These are phyloP conservation scores for Athetis lepigone DNA, from an alignment of 2,888 invertebrate species.

Conservation along the genomic window DNA sequence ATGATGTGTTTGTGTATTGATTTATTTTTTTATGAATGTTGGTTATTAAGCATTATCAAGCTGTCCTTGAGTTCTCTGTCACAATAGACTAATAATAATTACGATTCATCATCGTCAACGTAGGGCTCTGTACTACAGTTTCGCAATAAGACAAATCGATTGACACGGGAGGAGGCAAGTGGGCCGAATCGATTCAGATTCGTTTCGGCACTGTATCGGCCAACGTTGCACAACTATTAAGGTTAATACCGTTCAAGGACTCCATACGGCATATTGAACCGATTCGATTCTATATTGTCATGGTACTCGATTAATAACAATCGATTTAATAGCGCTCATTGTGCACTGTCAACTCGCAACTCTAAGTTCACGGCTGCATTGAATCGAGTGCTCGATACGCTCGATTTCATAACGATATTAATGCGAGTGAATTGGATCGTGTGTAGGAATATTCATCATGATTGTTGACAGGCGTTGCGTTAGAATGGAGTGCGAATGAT, in stretches of 20 bases:
- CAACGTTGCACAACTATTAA: constrained; percentile 76
- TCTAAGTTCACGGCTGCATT: constrained; percentile 76
- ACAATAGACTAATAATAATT: constrained; percentile 77
- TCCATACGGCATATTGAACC: constrained; percentile 72
- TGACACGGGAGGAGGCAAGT: constrained; percentile 76
- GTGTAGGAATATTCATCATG: constrained; percentile 77
- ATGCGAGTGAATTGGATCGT: constrained; percentile 74
- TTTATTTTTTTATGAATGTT: constrained; percentile 38
- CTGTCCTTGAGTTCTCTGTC: constrained; percentile 67
- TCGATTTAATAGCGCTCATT: constrained; percentile 77
- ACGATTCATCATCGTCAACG: constrained; percentile 77
- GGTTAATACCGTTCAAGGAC: constrained; percentile 86
- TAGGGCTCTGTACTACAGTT: constrained; percentile 70
- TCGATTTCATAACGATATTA: constrained; percentile 76
- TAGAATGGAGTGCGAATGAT: constrained; percentile 72
- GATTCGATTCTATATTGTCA: constrained; percentile 73
- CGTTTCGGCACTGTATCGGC: constrained; percentile 79
- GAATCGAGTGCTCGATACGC: constrained; percentile 71
- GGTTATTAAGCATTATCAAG: constrained; percentile 57
- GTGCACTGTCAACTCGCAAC: constrained; percentile 70
- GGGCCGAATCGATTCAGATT: constrained; percentile 79
- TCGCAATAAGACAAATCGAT: constrained; percentile 77
- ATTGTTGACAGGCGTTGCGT: constrained; percentile 76
- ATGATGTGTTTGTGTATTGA: no score
- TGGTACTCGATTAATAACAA: constrained; percentile 76